Evolutionary conservation across 2,797 vertebrate genomes (phyloP), one percentile per base, ranked within the genome.

Genomic region (Helicolenus hilgendorfi): DNA sequence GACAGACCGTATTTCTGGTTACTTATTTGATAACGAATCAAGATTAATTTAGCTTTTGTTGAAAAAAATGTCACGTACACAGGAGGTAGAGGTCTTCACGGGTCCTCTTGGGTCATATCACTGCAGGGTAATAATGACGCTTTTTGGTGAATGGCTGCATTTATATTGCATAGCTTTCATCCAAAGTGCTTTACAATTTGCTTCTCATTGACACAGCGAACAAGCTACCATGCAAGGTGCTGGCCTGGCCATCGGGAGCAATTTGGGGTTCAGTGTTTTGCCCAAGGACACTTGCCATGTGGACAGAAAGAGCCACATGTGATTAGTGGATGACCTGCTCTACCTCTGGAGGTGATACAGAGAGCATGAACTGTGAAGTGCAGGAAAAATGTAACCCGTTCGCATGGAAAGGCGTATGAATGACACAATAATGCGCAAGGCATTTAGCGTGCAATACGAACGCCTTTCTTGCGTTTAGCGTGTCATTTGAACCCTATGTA

Each of bases 1-100:
- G 89, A 64, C 81, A 55, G 56, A 86, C 36, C 1, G 49, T 74
- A 59, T 85, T 82, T 89, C 69, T 55, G 35, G 71, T 77, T 67
- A 64, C 60, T 67, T 90, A 65, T 85, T 74, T 83, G 77, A 90
- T 69, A 90, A 86, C 33, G 22, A 79, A 89, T 91, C 73, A 67
- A 59, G 41, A 84, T 79, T 79, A 49, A 90, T 92, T 90, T 22
- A 75, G 26, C 29, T 75, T 58, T 8, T 68, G 63, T 33, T 8
- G 38, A 3, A 3, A 22, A 70, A 63, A 71, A 55, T 60, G 65
- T n/a, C 70, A 38, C 31, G 9, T 22, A 18, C 5, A 45, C 3
- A 6, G 33, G 33, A 58, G 29, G 24, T 74, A 29, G 33, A 58
- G 29, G 24, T 74, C 14, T 56, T 60, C 35, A 31, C 2, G 5